These are phyloP conservation scores for Glossophaga mutica DNA, from an alignment of 2,797 vertebrate species.

Conservation along the genomic window DNA sequence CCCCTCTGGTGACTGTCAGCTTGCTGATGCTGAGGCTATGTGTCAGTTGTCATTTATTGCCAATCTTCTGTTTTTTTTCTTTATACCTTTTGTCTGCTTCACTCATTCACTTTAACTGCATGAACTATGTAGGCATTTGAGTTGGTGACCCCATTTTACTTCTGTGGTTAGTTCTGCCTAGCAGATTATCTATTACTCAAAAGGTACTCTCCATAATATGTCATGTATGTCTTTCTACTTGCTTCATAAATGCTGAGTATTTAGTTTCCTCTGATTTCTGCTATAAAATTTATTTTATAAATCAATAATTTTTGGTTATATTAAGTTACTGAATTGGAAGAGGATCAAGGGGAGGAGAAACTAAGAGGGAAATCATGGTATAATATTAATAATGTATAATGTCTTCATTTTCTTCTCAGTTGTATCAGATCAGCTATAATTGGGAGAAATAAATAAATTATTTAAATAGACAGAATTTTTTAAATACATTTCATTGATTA, in stretches of 20 bases:
- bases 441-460: neutral
- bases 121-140: neutral
- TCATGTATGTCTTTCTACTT: neutral
- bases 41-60: neutral
- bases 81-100: neutral
- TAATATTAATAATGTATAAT: neutral
- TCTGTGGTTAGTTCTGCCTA: neutral
- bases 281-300: neutral
- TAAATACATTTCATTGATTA: no score
- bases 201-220: neutral
- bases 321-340: neutral
- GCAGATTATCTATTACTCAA: neutral
- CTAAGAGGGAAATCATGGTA: neutral
- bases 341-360: neutral
- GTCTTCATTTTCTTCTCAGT: neutral
- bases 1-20: no score
- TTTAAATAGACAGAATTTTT: neutral
- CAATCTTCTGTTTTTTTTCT: no score
- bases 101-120: neutral
- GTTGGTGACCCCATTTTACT: neutral
- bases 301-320: neutral
- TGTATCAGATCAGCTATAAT: neutral
- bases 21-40: neutral
- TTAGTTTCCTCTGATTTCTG: neutral
- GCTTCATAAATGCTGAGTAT: neutral